Base-by-base conservation (phyloP, 2,888 invertebrate species). In the Apamea epomidion region DNA sequence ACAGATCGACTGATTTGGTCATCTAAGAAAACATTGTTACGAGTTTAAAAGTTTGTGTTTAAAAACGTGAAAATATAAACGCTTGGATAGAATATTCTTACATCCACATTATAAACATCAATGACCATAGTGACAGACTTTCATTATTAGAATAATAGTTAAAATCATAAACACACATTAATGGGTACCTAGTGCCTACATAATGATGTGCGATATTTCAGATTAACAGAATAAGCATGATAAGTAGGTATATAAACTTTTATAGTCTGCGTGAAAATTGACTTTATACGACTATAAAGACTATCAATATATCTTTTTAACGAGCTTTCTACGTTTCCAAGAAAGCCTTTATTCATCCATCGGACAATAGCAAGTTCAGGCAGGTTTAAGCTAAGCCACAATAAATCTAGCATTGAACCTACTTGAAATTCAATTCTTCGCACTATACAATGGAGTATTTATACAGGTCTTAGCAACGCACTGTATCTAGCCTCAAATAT, bases 391-490 rank as follows among this genome's bases (percentile, higher is more conserved):
- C 62, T 64, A 18, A 81, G 29, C 29, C 48, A 16, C 2, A 16
- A 84, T 81, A 81, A 78, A 81, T 84, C 62, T 84, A 64, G 37
- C 25, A 78, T 65, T 21, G 45, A 48, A 81, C n/a, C 12, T 58
- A 16, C 25, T 64, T 69, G 1, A 65, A 21, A 84, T 84, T 81
- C 54, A 60, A 69, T 16, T 72, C 51, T 45, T 42, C n/a, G 18
- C 32, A 54, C 16, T 37, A 8, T 48, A 48, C 54, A 64, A 64
- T 70, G n/a, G 84, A 0, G 6, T 32, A 60, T 60, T 37, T 18
- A 42, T 14, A n/a, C 42, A n/a, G 67, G 18, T 79, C 45, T 54
- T n/a, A 81, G 12, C 67, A 29, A 58, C 32, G 16, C 2, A 80
- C n/a, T 69, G 2, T 45, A 76, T 45, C 54, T 45, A 54, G 5